Percentiles rank a stretch among this genome's conserved stretches.
phyloP scores from a whole-genome alignment of 2,113 vertebrate genomes.

The Turnix velox region DNA sequence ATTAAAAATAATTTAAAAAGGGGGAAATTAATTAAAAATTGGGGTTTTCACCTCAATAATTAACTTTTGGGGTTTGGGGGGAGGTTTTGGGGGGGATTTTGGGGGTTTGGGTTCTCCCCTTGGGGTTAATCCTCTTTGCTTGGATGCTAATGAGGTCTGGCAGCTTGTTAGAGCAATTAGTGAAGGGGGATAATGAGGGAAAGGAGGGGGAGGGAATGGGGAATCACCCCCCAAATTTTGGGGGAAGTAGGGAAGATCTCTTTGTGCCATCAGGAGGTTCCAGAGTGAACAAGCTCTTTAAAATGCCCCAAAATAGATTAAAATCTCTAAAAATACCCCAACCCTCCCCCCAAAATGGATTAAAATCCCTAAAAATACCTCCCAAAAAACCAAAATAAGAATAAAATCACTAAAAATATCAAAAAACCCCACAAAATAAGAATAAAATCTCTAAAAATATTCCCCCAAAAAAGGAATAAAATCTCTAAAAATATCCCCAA shows the following conservation, averaged over 20 bases:
- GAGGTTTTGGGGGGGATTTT: not conserved
- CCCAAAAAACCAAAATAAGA: no score
- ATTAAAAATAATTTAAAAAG: not conserved
- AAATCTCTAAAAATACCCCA: no score
- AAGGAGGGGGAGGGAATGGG: not conserved
- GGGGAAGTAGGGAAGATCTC: not conserved
- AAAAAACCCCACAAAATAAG: accelerated
- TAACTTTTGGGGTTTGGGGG: not conserved
- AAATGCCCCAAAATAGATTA: no score
- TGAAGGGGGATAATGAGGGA: conserved; percentile 3
- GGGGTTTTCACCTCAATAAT: not conserved
- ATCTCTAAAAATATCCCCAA: no score
- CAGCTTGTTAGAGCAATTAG: conserved; percentile 64
- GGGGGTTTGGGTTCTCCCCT: not conserved
- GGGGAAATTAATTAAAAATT: not conserved
- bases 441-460: no score
- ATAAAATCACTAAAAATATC: not conserved
- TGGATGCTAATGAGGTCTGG: conserved; percentile 53
- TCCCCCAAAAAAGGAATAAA: no score
- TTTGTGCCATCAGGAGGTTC: not conserved
- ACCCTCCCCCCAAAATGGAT: no score
- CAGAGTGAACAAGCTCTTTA: not conserved
- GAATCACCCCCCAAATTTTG: not conserved
- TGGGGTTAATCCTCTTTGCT: conserved; percentile 32
- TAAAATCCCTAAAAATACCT: no score